Conservation (phyloP, 1,140 invertebrate genomes). For the Mizuhopecten yessoensis region DNA sequence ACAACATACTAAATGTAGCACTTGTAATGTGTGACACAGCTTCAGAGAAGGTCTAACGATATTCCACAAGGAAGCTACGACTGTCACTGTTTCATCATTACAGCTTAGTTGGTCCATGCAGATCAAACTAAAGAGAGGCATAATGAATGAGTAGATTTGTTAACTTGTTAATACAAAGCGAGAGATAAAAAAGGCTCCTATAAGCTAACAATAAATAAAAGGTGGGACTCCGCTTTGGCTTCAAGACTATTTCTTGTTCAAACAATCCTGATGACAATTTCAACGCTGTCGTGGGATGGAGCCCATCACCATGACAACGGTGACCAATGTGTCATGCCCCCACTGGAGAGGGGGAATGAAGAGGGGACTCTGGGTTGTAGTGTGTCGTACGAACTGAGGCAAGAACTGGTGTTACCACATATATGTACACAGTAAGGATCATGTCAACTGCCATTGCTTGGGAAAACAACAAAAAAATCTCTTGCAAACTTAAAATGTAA, state of each 20-base stretch:
- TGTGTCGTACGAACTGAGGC: slow-evolving; percentile 24
- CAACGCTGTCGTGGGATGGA: not conserved
- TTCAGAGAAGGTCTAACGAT: not conserved
- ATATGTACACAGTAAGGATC: not conserved
- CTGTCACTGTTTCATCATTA: slow-evolving; percentile 41
- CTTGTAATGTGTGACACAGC: not conserved
- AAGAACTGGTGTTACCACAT: slow-evolving; percentile 2
- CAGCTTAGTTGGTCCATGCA: slow-evolving; percentile 56
- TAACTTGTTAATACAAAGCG: slow-evolving; percentile 69
- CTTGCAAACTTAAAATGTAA: slow-evolving; percentile 35
- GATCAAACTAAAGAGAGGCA: slow-evolving; percentile 65
- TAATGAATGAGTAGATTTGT: slow-evolving; percentile 66
- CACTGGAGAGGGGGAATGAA: slow-evolving; percentile 10
- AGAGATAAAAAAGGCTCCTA: slow-evolving; percentile 67
- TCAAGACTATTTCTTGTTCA: slow-evolving; percentile 66
- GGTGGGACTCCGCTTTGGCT: slow-evolving; percentile 62
- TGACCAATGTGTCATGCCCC: slow-evolving; percentile 20
- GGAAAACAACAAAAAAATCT: not conserved
- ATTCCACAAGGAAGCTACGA: not conserved
- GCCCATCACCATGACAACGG: slow-evolving; percentile 6
- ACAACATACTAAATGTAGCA: slow-evolving; percentile 34
- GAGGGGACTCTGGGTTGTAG: not conserved
- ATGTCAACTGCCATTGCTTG: slow-evolving; percentile 32
- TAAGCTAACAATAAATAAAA: slow-evolving; percentile 63
- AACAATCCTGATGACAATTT: slow-evolving; percentile 65